Evolutionary conservation across 2,888 invertebrate species (phyloP), one percentile per base, ranked within the genome.

Genomic region (Ditula angustiorana): DNA sequence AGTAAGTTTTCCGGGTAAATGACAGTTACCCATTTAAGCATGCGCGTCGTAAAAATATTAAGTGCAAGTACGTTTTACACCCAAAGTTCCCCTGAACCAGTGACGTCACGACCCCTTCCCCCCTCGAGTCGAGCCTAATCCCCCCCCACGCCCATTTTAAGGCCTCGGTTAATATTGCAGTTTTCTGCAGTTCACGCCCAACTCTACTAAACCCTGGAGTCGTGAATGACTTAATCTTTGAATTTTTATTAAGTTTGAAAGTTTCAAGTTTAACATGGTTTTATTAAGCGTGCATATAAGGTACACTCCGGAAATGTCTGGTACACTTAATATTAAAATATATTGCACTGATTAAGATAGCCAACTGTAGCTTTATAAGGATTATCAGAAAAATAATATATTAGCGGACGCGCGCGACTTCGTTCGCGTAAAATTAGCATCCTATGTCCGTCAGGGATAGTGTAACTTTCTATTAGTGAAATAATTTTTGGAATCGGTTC

Each of bases 151-250:
- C 24, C 44, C 55, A 55, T 63, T 67, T 67, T 63, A 62, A 67
- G 66, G 58, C 63, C 63, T 59, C 58, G 47, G 47, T 67, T 67
- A 67, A 63, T 63, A 67, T 67, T 67, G 67, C 63, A 67, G 49
- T 63, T 63, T 63, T 63, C 44, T 63, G 57, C 63, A 63, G 63
- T 63, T 52, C 13, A 58, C 57, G 57, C 63, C 57, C 44, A 8
- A 63, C 33, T 63, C 57, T 58, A 57, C 62, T 62, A 44, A 63
- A 58, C 24, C 16, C 13, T n/a, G 50, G 24, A 24, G 61, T 62
- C 57, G 61, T 37, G 49, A 33, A 30, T 35, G 50, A 30, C 30
- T 30, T 30, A 30, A 50, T 50, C 30, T 28, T 49, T 26, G 47
- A 24, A 23, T n/a, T 16, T 37, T 37, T 16, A 37, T 37, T 37